Conservation (phyloP, 2,888 invertebrate genomes). For the Hydropsyche betteni region DNA sequence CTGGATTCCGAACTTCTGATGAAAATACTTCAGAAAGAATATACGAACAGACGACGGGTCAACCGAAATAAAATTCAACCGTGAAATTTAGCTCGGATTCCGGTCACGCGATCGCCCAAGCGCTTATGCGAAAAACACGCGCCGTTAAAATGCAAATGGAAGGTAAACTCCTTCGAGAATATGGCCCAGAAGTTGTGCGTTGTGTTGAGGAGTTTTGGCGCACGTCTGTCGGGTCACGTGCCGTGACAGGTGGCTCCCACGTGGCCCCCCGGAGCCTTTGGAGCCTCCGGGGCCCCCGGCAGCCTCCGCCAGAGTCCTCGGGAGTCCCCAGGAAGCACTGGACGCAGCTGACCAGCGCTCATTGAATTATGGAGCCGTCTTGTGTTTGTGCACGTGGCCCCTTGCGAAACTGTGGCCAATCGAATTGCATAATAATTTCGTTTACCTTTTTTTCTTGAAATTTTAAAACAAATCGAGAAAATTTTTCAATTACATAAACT, state of each 20-base stretch:
- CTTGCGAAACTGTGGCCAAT: too few relatives aligned
- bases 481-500: too few relatives aligned
- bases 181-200: slow-evolving; percentile 23
- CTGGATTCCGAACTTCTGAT: slow-evolving; percentile 37
- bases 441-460: too few relatives aligned
- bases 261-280: slow-evolving; percentile 40
- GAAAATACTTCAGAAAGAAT: slow-evolving; percentile 8
- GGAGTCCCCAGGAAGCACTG: background rate
- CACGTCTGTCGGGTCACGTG: slow-evolving; percentile 49
- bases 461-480: too few relatives aligned
- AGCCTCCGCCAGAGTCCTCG: background rate
- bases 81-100: slow-evolving; percentile 1
- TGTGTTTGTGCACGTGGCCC: background rate
- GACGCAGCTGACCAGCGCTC: slow-evolving; percentile 42
- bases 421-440: too few relatives aligned
- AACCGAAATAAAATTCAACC: too few relatives aligned
- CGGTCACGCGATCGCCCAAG: slow-evolving; percentile 2
- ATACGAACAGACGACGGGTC: too few relatives aligned
- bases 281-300: background rate
- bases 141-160: slow-evolving; percentile 41
- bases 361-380: slow-evolving; percentile 48
- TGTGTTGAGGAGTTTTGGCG: slow-evolving; percentile 24
- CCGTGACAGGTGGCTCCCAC: slow-evolving; percentile 40
- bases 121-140: slow-evolving; percentile 34
- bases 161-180: slow-evolving; percentile 36